These are phyloP conservation scores for Leptinotarsa juncta DNA, from an alignment of 2,888 invertebrate genomes.

Conservation along the genomic window DNA sequence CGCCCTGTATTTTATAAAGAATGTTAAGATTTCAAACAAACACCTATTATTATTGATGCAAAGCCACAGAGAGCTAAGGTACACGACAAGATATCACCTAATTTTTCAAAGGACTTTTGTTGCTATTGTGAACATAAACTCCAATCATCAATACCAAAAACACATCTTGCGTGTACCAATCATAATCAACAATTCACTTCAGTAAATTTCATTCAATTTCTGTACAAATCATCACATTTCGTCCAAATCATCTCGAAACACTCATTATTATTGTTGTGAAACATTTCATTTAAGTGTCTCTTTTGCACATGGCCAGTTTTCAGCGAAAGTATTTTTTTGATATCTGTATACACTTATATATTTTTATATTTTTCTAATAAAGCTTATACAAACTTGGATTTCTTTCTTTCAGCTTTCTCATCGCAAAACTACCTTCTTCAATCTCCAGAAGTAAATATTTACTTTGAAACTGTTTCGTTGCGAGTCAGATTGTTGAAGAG, in stretches of 20 bases:
- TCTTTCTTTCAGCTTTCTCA: neutral
- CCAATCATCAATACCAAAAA: constrained; percentile 13
- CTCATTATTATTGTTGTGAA: neutral
- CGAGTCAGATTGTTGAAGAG: neutral
- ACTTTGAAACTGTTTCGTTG: neutral
- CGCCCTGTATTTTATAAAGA: too few relatives aligned
- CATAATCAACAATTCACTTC: neutral
- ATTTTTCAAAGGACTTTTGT: neutral
- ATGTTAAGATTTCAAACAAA: neutral
- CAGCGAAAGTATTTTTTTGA: constrained; percentile 36
- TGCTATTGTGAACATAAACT: neutral
- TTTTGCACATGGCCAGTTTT: constrained; percentile 11
- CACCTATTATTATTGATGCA: neutral
- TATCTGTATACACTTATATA: constrained; percentile 25
- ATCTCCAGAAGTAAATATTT: neutral
- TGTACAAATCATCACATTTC: neutral
- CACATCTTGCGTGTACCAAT: neutral
- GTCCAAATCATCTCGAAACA: neutral
- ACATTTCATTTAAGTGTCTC: neutral
- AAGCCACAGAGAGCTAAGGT: constrained; percentile 18
- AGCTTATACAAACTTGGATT: constrained; percentile 36
- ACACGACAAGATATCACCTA: neutral
- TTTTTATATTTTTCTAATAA: constrained; percentile 43
- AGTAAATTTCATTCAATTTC: neutral
- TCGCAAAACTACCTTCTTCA: constrained; percentile 1